A percentile compares a stretch with the other conserved stretches of the same genome.
Evolutionary conservation across 2,888 invertebrate genomes (phyloP).

Genomic region (Dascillus cervinus): DNA sequence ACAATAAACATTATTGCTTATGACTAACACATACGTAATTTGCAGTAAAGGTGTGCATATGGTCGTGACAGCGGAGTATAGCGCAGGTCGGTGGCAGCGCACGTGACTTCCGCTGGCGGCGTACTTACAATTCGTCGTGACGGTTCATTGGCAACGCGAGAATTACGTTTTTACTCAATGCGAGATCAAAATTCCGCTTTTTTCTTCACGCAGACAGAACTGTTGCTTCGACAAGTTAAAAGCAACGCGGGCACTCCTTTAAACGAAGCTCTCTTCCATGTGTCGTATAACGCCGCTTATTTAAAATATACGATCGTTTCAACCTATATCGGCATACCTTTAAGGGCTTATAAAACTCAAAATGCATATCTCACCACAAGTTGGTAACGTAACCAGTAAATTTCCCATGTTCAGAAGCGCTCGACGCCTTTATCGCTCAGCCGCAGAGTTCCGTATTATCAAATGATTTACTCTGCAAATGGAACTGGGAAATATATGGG

Average conservation of each 20-base stretch:
- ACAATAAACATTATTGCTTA: too few relatives aligned
- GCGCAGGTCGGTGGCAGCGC: conserved; percentile 24
- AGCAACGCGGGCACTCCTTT: too few relatives aligned
- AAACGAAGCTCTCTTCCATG: conserved; percentile 9
- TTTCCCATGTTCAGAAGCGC: conserved; percentile 30
- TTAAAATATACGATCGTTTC: conserved; percentile 31
- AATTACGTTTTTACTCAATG: background rate
- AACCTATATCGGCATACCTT: conserved; percentile 30
- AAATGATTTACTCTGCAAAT: conserved; percentile 37
- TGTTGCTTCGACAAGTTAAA: conserved; percentile 10
- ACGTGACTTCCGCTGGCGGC: conserved; percentile 26
- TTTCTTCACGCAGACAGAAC: background rate
- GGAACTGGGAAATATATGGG: conserved; percentile 35
- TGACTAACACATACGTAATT: conserved; percentile 29
- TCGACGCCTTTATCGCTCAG: conserved; percentile 35
- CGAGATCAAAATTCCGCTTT: conserved; percentile 8
- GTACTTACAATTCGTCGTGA: conserved; percentile 16
- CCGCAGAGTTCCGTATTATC: conserved; percentile 36
- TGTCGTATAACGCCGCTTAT: conserved; percentile 19
- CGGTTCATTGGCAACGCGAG: conserved; percentile 19
- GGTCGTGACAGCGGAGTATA: conserved; percentile 22
- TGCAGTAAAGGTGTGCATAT: conserved; percentile 28
- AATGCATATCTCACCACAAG: conserved; percentile 35
- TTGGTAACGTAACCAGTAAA: conserved; percentile 30
- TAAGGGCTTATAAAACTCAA: conserved; percentile 33